Percentiles rank a stretch among this genome's conserved stretches.
phyloP scores from a whole-genome alignment of 2,888 invertebrate species.

The Acronicta aceris region DNA sequence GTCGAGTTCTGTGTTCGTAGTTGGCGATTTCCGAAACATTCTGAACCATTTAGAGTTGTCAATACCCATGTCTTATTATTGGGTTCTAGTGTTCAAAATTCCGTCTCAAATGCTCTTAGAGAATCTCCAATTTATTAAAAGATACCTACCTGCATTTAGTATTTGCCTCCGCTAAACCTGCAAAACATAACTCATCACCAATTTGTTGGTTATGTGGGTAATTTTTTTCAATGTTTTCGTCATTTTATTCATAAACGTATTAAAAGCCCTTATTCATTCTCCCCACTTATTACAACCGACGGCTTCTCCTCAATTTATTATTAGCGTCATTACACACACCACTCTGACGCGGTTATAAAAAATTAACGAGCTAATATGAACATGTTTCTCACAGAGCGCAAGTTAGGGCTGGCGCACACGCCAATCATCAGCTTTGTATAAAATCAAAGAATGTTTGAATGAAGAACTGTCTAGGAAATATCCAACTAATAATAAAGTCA shows the following conservation, averaged over 20 bases:
- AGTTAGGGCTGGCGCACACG: slow-evolving; percentile 5
- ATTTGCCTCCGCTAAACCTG: not conserved
- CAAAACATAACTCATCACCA: too few species aligned
- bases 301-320: slow-evolving; percentile 38
- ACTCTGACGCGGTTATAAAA: slow-evolving; percentile 45
- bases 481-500: not conserved
- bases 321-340: slow-evolving; percentile 45
- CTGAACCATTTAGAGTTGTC: too few species aligned
- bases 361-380: slow-evolving; percentile 46
- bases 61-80: too few species aligned
- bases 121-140: too few species aligned
- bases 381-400: slow-evolving; percentile 33
- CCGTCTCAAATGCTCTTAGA: too few species aligned
- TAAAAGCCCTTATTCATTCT: slow-evolving; percentile 14
- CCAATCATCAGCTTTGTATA: too few species aligned
- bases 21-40: not conserved
- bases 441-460: not conserved
- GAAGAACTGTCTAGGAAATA: not conserved
- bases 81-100: too few species aligned
- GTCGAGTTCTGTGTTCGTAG: slow-evolving; percentile 49
- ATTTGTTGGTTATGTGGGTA: not conserved
- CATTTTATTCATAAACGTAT: slow-evolving; percentile 8
- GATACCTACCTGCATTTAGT: not conserved
- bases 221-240: not conserved
- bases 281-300: slow-evolving; percentile 14